Evolutionary conservation across 2,888 invertebrate species (phyloP), one percentile per base, ranked within the genome.

Genomic region (Leptogaster cylindrica): DNA sequence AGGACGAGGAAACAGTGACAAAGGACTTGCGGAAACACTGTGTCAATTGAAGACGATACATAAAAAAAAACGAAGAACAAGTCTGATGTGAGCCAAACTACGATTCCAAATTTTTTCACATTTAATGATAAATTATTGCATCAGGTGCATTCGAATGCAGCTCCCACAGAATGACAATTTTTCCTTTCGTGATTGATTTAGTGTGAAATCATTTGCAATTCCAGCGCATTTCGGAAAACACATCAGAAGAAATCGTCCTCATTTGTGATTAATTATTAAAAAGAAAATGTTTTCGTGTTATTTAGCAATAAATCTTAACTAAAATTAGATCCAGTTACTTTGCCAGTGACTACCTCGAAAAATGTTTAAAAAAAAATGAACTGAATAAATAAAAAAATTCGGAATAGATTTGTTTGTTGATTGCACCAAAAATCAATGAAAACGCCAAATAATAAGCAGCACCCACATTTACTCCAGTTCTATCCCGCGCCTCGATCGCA

Each of bases 391-490:
- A n/a, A n/a, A n/a, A n/a, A n/a, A n/a, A n/a, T n/a, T 52, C n/a
- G 8, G 10, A n/a, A 25, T 46, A 61, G 61, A 61, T 61, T 41
- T 27, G n/a, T n/a, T n/a, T n/a, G 27, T n/a, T 18, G 61, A 41
- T 61, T 28, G 44, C 61, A 44, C 33, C 44, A 25, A 23, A 44
- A 61, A 44, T 61, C 61, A 61, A 41, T 61, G 31, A 61, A 61
- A 61, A 61, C 41, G 41, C 44, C 27, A 61, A 44, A 44, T 44
- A 61, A 44, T 44, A 12, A 44, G 50, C 65, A 65, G 68, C 68
- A 69, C 68, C 68, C 68, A 69, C 68, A 63, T 69, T 68, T 61
- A 23, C 61, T 50, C 50, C 39, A 50, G 27, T 50, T 14, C 12
- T 48, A 39, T 31, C 23, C 41, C n/a, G 27, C 14, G 39, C 41